Conservation (phyloP, 2,888 invertebrate genomes). For the Pecten maximus region DNA sequence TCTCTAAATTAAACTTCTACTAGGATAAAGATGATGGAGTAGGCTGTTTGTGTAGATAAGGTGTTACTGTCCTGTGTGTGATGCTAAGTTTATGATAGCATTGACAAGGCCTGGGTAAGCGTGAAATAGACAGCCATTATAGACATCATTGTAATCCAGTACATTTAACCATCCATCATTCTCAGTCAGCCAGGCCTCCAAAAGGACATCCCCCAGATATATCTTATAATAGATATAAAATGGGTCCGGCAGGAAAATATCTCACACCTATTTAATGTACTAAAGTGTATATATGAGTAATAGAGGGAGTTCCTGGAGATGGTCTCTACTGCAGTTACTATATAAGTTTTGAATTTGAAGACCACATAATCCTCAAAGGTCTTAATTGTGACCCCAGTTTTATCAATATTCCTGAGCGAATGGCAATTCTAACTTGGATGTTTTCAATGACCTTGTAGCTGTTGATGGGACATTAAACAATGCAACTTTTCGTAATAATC, state of each 20-base stretch:
- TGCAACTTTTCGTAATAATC: too few relatives aligned
- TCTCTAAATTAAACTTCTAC: neutral
- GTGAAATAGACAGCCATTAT: slow-evolving; percentile 13
- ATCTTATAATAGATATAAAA: neutral
- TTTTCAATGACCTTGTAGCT: too few relatives aligned
- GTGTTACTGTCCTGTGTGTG: slow-evolving; percentile 8
- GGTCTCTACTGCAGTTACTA: neutral
- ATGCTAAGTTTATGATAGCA: slow-evolving; percentile 6
- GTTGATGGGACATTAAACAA: too few relatives aligned
- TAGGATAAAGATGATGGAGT: neutral
- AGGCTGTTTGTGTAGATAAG: neutral
- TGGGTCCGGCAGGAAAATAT: neutral
- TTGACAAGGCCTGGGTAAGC: neutral
- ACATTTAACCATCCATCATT: slow-evolving; percentile 7
- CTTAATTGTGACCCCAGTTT: too few relatives aligned
- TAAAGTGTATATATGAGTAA: too few relatives aligned
- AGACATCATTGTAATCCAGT: neutral
- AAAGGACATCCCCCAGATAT: neutral
- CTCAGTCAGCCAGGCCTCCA: neutral
- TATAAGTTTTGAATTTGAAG: too few relatives aligned
- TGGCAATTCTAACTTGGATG: too few relatives aligned
- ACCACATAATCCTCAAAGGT: too few relatives aligned
- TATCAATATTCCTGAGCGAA: too few relatives aligned
- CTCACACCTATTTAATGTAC: neutral
- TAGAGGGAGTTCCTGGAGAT: neutral